Evolutionary conservation across 92 coral and sea anemone species (phyloP).

Genomic region (Epizoanthus rinbou): DNA sequence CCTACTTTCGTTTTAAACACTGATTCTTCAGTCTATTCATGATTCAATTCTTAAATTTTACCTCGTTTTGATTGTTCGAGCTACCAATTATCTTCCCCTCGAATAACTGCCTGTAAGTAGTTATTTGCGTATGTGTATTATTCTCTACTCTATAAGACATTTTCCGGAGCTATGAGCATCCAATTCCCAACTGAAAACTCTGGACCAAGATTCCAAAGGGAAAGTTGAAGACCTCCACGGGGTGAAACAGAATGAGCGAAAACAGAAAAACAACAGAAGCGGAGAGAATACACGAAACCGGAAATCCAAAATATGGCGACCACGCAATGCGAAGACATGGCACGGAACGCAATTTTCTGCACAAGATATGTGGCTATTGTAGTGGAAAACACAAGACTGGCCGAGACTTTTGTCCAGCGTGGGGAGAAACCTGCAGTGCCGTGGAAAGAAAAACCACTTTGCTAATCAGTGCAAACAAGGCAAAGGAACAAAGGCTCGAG

Average conservation of each 20-base stretch:
- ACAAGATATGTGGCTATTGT: conserved; percentile 48
- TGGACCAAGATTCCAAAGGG: conserved; percentile 19
- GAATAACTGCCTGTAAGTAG: too few relatives aligned
- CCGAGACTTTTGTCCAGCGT: conserved; percentile 45
- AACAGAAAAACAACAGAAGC: too few relatives aligned
- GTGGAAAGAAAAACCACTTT: conserved; percentile 47
- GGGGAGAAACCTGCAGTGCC: conserved; percentile 38
- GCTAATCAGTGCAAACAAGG: conserved; percentile 41
- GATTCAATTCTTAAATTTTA: too few relatives aligned
- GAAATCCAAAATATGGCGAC: conserved; percentile 35
- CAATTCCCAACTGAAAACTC: conserved; percentile 18
- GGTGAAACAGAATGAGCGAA: conserved; percentile 3
- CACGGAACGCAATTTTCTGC: conserved; percentile 5
- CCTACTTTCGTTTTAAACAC: too few relatives aligned
- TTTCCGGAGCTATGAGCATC: too few relatives aligned
- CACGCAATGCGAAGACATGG: conserved; percentile 6
- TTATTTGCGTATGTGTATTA: too few relatives aligned
- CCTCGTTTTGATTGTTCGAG: too few relatives aligned
- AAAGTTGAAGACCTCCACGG: conserved; percentile 42
- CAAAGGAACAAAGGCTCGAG: conserved; percentile 15
- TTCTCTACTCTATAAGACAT: too few relatives aligned
- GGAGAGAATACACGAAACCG: conserved; percentile 2
- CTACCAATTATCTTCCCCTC: too few relatives aligned
- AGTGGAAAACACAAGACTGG: conserved; percentile 50
- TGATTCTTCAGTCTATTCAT: too few relatives aligned